Evolutionary conservation across 2,888 invertebrate species (phyloP).

Genomic region (Drosophila suboccidentalis): DNA sequence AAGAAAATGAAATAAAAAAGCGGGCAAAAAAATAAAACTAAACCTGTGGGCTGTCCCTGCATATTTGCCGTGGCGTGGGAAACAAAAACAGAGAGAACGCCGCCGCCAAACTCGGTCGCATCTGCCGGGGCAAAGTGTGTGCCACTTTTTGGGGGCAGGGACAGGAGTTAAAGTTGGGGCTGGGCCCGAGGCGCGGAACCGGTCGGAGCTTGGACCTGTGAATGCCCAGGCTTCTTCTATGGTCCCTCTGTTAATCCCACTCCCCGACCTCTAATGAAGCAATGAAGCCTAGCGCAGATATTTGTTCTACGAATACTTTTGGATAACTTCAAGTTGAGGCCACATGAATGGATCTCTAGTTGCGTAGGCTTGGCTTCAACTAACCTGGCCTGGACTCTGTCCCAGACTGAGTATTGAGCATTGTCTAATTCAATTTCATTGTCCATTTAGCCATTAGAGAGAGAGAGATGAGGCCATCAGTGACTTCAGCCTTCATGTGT

Average conservation of each 20-base stretch:
- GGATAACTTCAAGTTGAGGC: slow-evolving; percentile 27
- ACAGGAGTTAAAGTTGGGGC: slow-evolving; percentile 43
- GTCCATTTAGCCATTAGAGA: slow-evolving; percentile 61
- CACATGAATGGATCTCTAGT: slow-evolving; percentile 33
- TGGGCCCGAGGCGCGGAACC: slow-evolving; percentile 60
- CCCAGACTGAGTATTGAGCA: slow-evolving; percentile 12
- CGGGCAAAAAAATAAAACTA: slow-evolving; percentile 51
- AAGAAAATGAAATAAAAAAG: slow-evolving; percentile 16
- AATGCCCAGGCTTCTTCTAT: slow-evolving; percentile 3
- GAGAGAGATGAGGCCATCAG: slow-evolving; percentile 11
- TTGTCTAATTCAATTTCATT: slow-evolving; percentile 76
- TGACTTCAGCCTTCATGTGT: slow-evolving; percentile 11
- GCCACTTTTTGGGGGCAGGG: slow-evolving; percentile 54
- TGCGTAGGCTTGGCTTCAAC: slow-evolving; percentile 28
- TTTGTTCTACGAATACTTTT: slow-evolving; percentile 56
- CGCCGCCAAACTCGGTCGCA: slow-evolving; percentile 45
- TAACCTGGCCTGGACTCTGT: slow-evolving; percentile 3
- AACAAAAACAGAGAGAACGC: slow-evolving; percentile 55
- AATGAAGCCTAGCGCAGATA: slow-evolving; percentile 63
- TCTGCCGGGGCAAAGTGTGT: slow-evolving; percentile 30
- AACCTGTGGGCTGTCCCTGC: slow-evolving; percentile 72
- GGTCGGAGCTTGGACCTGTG: slow-evolving; percentile 49
- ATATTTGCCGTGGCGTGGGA: slow-evolving; percentile 74
- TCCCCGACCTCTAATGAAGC: slow-evolving; percentile 62
- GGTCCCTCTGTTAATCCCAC: slow-evolving; percentile 56